Conservation (phyloP, 2,797 vertebrate species). For the Sebastes cheni region DNA sequence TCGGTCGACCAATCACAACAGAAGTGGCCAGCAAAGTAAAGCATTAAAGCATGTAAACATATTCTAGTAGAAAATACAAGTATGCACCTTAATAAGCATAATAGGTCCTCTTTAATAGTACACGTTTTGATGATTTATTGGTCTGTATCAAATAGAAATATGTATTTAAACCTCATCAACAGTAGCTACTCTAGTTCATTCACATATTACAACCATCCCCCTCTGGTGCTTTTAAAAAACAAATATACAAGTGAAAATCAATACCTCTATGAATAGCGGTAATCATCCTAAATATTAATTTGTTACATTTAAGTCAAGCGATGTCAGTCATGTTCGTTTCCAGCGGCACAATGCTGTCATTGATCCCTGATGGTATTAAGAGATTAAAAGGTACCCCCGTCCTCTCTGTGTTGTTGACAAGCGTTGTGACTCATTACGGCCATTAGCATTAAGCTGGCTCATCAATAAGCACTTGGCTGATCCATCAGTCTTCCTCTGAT, state of each 20-base stretch:
- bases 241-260: constrained; percentile 20
- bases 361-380: constrained; percentile 77
- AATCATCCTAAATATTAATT: constrained; percentile 32
- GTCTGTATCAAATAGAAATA: background rate
- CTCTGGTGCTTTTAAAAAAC: background rate
- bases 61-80: no score
- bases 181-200: background rate
- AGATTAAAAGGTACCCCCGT: constrained; percentile 79
- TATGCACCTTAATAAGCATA: no score
- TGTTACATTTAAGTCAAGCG: constrained; percentile 37
- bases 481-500: constrained; percentile 71
- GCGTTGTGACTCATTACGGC: constrained; percentile 76
- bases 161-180: background rate
- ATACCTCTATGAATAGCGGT: constrained; percentile 8
- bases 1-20: no score
- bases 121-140: constrained; percentile 12
- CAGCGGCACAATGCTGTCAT: constrained; percentile 45
- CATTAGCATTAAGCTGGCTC: constrained; percentile 82
- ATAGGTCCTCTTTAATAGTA: background rate
- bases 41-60: no score
- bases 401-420: constrained; percentile 76
- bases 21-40: no score
- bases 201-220: background rate
- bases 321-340: constrained; percentile 57
- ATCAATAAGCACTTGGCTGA: constrained; percentile 80